Percentiles rank a stretch among this genome's conserved stretches.
phyloP scores from a whole-genome alignment of 1,140 invertebrate genomes.

The Lepidurus packardi region DNA sequence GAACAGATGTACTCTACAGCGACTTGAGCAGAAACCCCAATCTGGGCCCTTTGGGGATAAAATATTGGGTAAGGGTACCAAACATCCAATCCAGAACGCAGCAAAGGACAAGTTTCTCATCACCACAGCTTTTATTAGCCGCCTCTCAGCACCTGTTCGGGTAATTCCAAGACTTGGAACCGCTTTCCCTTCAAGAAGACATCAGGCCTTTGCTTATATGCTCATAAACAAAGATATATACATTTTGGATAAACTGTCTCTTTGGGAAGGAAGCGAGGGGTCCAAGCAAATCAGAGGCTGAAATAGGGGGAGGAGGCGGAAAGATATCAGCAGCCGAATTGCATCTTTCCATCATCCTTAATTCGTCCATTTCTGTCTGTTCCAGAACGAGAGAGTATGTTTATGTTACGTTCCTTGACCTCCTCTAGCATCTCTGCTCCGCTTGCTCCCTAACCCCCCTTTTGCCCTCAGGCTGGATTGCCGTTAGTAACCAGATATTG shows the following conservation, averaged over 20 bases:
- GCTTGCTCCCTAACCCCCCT: neutral
- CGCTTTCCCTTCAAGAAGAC: neutral
- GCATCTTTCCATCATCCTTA: slow-evolving; percentile 13
- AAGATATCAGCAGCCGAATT: neutral
- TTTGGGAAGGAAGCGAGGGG: neutral
- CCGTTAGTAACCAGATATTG: too few species aligned
- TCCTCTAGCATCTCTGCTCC: neutral
- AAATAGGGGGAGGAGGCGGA: neutral
- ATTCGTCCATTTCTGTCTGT: slow-evolving; percentile 6
- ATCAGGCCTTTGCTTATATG: slow-evolving; percentile 8
- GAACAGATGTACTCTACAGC: neutral
- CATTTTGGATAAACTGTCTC: neutral
- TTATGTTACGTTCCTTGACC: neutral
- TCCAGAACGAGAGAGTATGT: slow-evolving; percentile 5
- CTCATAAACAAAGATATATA: neutral
- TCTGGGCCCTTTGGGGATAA: neutral
- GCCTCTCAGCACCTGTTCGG: neutral
- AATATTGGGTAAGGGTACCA: neutral
- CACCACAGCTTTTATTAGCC: neutral
- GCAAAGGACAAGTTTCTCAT: slow-evolving; percentile 14
- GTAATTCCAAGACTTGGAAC: neutral
- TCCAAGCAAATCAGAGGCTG: neutral
- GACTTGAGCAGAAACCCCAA: slow-evolving; percentile 6
- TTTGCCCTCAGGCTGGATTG: neutral
- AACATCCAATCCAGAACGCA: neutral